phyloP scores from a whole-genome alignment of 64 coral and sea anemone species.

The Pocillopora verrucosa region DNA sequence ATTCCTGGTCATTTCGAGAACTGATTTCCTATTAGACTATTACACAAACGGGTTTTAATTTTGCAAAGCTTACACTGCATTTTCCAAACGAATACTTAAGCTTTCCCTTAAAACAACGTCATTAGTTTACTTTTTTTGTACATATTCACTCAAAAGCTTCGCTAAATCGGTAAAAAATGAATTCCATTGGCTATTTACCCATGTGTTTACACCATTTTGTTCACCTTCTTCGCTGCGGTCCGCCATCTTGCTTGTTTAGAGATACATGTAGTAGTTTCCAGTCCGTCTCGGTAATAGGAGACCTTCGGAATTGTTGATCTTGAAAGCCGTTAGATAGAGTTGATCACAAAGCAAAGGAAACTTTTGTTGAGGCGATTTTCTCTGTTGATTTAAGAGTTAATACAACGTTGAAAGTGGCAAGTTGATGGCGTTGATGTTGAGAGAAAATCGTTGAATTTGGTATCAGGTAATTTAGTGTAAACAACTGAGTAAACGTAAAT shows the following conservation, averaged over 20 bases:
- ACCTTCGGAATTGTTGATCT: neutral
- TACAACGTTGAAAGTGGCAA: neutral
- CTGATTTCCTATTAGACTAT: constrained; percentile 9
- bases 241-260: neutral
- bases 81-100: constrained; percentile 32
- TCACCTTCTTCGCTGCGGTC: neutral
- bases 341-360: neutral
- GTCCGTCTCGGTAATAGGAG: neutral
- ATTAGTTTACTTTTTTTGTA: constrained; percentile 24
- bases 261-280: neutral
- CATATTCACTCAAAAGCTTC: constrained; percentile 22
- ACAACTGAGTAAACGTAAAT: no score
- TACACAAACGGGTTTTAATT: constrained; percentile 18
- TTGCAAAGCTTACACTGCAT: constrained; percentile 35
- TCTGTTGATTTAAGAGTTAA: constrained; percentile 1
- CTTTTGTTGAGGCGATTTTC: neutral
- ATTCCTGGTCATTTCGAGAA: constrained; percentile 52
- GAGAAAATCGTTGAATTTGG: neutral
- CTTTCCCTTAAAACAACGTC: constrained; percentile 16
- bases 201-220: no score
- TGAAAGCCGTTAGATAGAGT: neutral
- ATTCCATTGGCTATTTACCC: no score
- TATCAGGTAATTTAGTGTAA: neutral
- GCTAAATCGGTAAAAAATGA: neutral
- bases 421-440: neutral